Base-by-base conservation (phyloP, 23 tunicate species). In the Corella eumyota region DNA sequence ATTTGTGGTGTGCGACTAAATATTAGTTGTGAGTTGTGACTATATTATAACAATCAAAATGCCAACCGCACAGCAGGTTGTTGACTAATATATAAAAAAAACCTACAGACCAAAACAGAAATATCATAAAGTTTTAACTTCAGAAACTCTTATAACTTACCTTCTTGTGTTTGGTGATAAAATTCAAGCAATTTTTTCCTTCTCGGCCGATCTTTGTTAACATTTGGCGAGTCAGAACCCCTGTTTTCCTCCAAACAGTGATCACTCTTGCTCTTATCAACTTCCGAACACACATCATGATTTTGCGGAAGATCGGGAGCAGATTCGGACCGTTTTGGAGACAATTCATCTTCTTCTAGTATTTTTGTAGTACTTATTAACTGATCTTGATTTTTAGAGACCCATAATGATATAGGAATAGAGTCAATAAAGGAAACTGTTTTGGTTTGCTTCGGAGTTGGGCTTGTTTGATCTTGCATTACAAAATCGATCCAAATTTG, bases 401-500 rank as follows among this genome's bases (percentile, higher is more conserved):
- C 73, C 96, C 96, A 88, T 64, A 88, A 23, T 37, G 66, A 58
- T 15, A 73, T 29, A 1, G 96, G 96, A 15, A 73, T 48, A 3
- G 96, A 88, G 36, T 88, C 88, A n/a, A 88, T 44, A 27, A 88
- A 79, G 6, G 88, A 73, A 9, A 50, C 20, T 11, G 69, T 62
- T 15, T 30, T 29, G 11, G 52, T 32, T 2, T 38, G 68, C 25
- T 38, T 62, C 4, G 68, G 9, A 26, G 68, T 6, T 6, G 15
- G 7, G 6, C 7, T 32, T 36, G 13, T 51, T 34, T 36, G 31
- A 22, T 51, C 56, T 45, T 75, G 65, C 63, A 58, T 73, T 28
- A 79, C 47, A 53, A 88, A 88, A 35, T 88, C 88, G 22, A 78
- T 30, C 96, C 96, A 88, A 19, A 88, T 34, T 30, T 88, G 85